A percentile compares a stretch with the other conserved stretches of the same genome.
Conservation (phyloP, 2,113 vertebrate genomes). For the Motacilla tschutschensis region DNA sequence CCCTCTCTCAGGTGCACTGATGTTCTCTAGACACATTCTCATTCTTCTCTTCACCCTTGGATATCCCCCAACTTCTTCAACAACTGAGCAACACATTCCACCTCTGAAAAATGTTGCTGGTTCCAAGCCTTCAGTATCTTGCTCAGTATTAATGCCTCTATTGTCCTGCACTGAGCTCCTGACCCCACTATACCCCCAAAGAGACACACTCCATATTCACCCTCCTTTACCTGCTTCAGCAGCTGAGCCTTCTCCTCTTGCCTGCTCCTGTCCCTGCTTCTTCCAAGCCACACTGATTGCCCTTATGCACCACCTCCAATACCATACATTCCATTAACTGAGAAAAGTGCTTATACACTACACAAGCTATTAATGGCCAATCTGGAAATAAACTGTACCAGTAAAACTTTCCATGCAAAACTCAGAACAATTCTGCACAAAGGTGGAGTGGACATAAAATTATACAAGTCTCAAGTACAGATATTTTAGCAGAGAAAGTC, state of each 20-base stretch:
- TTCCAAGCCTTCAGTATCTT: not conserved
- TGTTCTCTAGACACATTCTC: not conserved
- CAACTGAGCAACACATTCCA: accelerated
- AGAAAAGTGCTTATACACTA: not conserved
- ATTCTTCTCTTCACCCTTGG: not conserved
- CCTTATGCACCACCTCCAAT: not conserved
- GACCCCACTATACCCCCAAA: too few species aligned
- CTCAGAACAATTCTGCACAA: not conserved
- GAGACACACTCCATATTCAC: not conserved
- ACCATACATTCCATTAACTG: not conserved
- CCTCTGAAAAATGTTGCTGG: not conserved
- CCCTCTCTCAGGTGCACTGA: not conserved
- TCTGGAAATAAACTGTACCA: not conserved
- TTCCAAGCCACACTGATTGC: not conserved
- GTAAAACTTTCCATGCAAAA: not conserved
- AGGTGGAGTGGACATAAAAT: not conserved
- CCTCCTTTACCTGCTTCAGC: not conserved
- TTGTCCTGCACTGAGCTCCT: not conserved
- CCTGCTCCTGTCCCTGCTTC: not conserved
- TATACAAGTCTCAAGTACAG: not conserved
- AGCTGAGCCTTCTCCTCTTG: not conserved
- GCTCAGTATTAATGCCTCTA: not conserved
- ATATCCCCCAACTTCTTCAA: not conserved
- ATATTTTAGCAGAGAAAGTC: not conserved
- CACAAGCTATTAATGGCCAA: not conserved